Evolutionary conservation across 2,113 vertebrate genomes (phyloP).

Genomic region (Calonectris borealis): DNA sequence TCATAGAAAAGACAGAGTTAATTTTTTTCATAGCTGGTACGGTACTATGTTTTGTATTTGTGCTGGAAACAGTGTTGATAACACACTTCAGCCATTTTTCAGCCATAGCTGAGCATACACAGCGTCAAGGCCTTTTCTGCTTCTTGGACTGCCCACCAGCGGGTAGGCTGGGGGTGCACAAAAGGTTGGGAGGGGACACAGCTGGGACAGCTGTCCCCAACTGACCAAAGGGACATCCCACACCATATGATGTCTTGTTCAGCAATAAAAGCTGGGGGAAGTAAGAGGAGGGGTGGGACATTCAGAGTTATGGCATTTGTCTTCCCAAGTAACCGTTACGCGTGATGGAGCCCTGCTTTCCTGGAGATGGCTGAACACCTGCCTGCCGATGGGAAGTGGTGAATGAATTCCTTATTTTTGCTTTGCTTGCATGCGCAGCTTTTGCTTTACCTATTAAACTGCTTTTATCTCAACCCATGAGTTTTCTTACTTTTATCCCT

Average conservation of each 20-base stretch:
- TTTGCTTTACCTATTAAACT: background rate
- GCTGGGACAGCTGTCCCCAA: background rate
- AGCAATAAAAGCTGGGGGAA: background rate
- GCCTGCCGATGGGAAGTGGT: background rate
- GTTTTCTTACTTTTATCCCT: background rate
- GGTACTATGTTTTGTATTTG: background rate
- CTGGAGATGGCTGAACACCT: background rate
- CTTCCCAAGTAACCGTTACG: accelerated
- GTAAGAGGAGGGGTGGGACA: too few species aligned
- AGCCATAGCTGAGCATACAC: background rate
- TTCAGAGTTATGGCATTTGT: background rate
- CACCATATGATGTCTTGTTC: accelerated
- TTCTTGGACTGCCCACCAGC: background rate
- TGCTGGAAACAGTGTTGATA: background rate
- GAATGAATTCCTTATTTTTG: background rate
- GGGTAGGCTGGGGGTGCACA: background rate
- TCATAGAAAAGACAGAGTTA: background rate
- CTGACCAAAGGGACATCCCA: background rate
- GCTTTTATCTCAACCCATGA: background rate
- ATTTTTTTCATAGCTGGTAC: background rate
- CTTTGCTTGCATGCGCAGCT: accelerated
- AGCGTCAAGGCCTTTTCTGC: background rate
- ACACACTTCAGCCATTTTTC: too few species aligned
- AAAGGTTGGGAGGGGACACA: background rate
- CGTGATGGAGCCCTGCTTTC: background rate